Percentiles rank a stretch among this genome's conserved stretches.
These are phyloP conservation scores for Paguma larvata DNA, from an alignment of 2,797 vertebrate genomes.

Conservation along the genomic window DNA sequence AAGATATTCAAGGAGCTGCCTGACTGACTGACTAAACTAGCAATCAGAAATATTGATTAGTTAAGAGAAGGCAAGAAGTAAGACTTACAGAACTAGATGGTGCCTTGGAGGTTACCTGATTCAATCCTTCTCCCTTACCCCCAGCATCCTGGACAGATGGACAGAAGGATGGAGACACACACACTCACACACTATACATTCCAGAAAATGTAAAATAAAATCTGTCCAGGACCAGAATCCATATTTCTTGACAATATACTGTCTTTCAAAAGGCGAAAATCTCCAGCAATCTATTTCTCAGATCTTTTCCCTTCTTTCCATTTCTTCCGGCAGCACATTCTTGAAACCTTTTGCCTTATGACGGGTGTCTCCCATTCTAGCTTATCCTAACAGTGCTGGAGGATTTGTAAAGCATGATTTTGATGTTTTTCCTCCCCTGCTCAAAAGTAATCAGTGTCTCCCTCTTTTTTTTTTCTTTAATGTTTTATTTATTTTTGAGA, in stretches of 20 bases:
- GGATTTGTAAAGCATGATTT: background rate
- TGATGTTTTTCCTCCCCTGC: background rate
- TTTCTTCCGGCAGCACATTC: background rate
- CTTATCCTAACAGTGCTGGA: background rate
- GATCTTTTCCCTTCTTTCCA: background rate
- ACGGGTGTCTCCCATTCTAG: background rate
- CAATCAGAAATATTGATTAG: background rate
- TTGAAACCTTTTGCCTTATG: background rate
- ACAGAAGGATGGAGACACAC: background rate
- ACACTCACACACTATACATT: background rate
- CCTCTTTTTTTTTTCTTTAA: background rate
- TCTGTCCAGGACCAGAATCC: background rate
- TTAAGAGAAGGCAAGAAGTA: conserved; percentile 3
- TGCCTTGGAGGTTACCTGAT: background rate
- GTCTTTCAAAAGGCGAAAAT: background rate
- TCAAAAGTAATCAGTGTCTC: background rate
- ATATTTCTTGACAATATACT: background rate
- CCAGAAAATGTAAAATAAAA: background rate
- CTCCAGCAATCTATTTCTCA: background rate
- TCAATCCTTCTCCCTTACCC: background rate
- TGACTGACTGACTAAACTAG: background rate
- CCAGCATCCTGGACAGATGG: background rate
- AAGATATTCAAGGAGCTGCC: background rate
- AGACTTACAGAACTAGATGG: background rate
- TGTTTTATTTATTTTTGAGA: too few species aligned